Percentiles rank a stretch among this genome's conserved stretches.
Evolutionary conservation across 2,797 vertebrate species (phyloP).

Genomic region (Chanos chanos): DNA sequence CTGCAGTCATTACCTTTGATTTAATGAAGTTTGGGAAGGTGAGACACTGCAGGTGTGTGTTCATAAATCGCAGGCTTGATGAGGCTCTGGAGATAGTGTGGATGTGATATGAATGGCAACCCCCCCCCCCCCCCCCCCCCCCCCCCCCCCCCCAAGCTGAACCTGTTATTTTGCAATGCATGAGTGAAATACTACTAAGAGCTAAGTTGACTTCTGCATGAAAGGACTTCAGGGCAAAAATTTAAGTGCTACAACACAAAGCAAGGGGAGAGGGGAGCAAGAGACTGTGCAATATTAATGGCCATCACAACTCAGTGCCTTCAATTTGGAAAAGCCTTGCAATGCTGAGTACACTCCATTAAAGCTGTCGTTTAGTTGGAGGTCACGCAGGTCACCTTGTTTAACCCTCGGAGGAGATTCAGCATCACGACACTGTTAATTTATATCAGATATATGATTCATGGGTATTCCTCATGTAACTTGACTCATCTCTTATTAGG

Average conservation of each 20-base stretch:
- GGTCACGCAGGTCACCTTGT: background rate
- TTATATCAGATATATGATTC: background rate
- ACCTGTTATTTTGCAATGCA: background rate
- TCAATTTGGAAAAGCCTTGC: background rate
- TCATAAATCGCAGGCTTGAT: constrained; percentile 4
- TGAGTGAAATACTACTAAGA: background rate
- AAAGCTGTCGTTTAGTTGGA: background rate
- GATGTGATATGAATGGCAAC: background rate
- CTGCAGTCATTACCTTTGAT: constrained; percentile 8
- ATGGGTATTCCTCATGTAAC: no score
- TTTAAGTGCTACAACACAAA: background rate
- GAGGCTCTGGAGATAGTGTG: background rate
- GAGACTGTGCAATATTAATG: constrained; percentile 2
- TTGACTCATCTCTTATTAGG: no score
- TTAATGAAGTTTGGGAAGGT: constrained; percentile 12
- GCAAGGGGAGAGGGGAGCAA: background rate
- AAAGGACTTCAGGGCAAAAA: background rate
- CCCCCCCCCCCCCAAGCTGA: no score
- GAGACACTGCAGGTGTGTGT: background rate
- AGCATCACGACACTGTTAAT: background rate
- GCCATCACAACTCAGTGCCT: background rate
- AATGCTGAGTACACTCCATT: background rate
- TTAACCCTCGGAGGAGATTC: background rate
- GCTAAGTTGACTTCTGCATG: background rate
- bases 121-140: background rate